These are phyloP conservation scores for Ptychodera flava DNA, from an alignment of 35 echinoderm and acorn worm species.

Conservation along the genomic window DNA sequence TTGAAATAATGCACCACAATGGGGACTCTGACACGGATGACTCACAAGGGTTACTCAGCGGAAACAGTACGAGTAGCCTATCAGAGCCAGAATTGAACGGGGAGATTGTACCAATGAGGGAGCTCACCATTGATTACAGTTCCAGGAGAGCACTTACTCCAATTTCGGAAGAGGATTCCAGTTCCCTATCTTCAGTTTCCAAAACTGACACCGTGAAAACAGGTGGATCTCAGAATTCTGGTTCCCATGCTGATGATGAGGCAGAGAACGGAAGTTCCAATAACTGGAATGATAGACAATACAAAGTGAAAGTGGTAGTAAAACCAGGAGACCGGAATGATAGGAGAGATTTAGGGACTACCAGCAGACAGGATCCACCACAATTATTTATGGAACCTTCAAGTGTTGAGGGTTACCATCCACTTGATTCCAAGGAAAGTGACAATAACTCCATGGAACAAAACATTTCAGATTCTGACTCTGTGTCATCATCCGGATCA, in stretches of 20 bases:
- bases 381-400: background rate
- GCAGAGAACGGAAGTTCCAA: background rate
- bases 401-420: background rate
- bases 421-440: background rate
- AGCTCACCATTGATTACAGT: background rate
- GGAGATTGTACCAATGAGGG: background rate
- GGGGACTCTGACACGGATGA: background rate
- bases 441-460: background rate
- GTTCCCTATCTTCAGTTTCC: background rate
- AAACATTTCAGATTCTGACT: background rate
- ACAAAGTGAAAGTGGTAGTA: background rate
- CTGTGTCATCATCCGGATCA: background rate
- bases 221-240: background rate
- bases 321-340: background rate
- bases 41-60: background rate
- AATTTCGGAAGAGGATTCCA: background rate
- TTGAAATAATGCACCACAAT: background rate
- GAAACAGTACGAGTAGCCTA: background rate
- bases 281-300: background rate
- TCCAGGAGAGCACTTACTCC: background rate
- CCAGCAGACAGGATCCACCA: background rate
- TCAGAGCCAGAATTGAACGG: background rate
- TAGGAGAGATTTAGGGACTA: background rate
- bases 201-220: background rate
- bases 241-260: background rate